Conservation (phyloP, 1,140 invertebrate species). For the Manduca sexta region DNA sequence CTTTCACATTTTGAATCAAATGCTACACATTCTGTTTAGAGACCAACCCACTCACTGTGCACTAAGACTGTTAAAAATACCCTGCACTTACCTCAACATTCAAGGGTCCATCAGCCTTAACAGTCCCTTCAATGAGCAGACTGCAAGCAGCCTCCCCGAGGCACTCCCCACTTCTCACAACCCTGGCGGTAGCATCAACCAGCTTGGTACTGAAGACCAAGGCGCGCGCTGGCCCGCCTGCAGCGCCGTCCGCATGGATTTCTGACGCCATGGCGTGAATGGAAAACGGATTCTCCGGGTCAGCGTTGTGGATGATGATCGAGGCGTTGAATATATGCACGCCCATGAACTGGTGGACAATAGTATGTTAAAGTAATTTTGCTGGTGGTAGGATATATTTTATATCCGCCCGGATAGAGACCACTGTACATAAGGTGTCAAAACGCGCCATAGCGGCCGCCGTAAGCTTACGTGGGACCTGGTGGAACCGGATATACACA, state of each 20-base stretch:
- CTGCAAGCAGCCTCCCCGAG: constrained; percentile 82
- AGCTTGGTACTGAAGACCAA: constrained; percentile 82
- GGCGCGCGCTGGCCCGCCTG: constrained; percentile 75
- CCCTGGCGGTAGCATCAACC: constrained; percentile 68
- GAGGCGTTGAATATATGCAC: constrained; percentile 89
- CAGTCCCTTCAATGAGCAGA: constrained; percentile 81
- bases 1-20: too few relatives aligned
- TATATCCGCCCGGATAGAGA: too few relatives aligned
- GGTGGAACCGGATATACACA: too few relatives aligned
- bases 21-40: too few relatives aligned
- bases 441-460: too few relatives aligned
- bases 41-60: too few relatives aligned
- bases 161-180: constrained; percentile 63
- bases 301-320: constrained; percentile 71
- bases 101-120: constrained; percentile 83
- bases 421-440: too few relatives aligned
- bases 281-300: constrained; percentile 80
- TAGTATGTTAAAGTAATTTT: too few relatives aligned
- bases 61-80: too few relatives aligned
- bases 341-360: constrained; percentile 94
- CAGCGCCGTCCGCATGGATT: constrained; percentile 83
- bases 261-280: constrained; percentile 84
- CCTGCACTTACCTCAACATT: constrained; percentile 88
- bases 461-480: too few relatives aligned
- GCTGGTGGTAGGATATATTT: too few relatives aligned